These are phyloP conservation scores for Mobula birostris DNA, from an alignment of 2,113 vertebrate genomes.

Conservation along the genomic window DNA sequence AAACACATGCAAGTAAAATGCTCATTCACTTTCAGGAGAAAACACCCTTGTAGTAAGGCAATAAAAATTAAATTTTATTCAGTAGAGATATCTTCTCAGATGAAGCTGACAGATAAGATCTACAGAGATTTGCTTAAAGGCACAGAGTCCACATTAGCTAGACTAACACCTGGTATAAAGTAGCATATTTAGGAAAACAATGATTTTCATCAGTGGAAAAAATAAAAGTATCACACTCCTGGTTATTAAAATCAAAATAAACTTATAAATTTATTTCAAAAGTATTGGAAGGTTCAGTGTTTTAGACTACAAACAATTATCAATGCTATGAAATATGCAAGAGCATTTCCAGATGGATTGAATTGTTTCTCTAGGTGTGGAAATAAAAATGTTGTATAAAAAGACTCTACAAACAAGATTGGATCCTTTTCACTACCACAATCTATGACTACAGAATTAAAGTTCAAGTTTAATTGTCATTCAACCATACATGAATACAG, in stretches of 20 bases:
- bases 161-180: not conserved
- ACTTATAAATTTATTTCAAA: not conserved
- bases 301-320: not conserved
- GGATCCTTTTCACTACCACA: not conserved
- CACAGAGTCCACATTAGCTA: not conserved
- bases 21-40: not conserved
- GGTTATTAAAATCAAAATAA: not conserved
- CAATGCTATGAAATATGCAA: not conserved
- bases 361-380: not conserved
- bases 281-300: not conserved
- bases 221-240: not conserved
- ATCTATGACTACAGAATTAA: not conserved
- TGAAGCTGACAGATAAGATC: not conserved
- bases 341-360: not conserved
- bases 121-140: not conserved
- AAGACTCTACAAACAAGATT: not conserved
- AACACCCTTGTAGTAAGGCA: not conserved
- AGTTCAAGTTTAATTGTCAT: no score
- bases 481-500: no score
- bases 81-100: no score
- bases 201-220: slow-evolving; percentile 2
- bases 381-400: not conserved
- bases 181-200: not conserved
- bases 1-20: not conserved
- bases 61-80: not conserved